phyloP scores from a whole-genome alignment of 2,888 invertebrate species.

The Schizaphis graminum region DNA sequence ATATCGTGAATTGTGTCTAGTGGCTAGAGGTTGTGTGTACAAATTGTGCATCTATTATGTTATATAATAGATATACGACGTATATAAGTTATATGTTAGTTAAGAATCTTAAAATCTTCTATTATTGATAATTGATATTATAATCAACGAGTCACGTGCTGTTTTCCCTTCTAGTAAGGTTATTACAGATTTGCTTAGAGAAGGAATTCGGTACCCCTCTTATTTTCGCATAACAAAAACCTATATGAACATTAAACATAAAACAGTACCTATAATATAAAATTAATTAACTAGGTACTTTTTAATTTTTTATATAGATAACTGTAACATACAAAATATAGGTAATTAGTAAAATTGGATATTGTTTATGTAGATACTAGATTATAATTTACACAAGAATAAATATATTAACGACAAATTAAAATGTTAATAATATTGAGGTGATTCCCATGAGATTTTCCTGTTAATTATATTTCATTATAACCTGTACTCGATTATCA shows the following conservation, averaged over 20 bases:
- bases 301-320: neutral
- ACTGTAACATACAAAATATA: neutral
- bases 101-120: too few species aligned
- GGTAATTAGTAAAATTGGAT: neutral
- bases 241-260: neutral
- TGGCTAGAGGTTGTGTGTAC: neutral
- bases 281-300: neutral
- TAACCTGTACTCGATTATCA: neutral
- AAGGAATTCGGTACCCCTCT: too few species aligned
- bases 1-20: neutral
- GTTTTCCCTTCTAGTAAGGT: neutral
- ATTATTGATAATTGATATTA: too few species aligned
- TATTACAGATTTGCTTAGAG: neutral
- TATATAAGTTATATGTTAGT: too few species aligned
- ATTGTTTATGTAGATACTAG: neutral
- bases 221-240: too few species aligned
- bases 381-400: neutral
- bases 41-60: neutral
- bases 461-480: neutral
- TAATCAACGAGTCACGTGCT: too few species aligned
- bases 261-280: neutral
- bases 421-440: constrained; percentile 27
- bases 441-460: neutral
- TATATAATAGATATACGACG: too few species aligned
- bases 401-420: neutral